phyloP scores from a whole-genome alignment of 2,113 vertebrate genomes.

The Osmerus mordax region DNA sequence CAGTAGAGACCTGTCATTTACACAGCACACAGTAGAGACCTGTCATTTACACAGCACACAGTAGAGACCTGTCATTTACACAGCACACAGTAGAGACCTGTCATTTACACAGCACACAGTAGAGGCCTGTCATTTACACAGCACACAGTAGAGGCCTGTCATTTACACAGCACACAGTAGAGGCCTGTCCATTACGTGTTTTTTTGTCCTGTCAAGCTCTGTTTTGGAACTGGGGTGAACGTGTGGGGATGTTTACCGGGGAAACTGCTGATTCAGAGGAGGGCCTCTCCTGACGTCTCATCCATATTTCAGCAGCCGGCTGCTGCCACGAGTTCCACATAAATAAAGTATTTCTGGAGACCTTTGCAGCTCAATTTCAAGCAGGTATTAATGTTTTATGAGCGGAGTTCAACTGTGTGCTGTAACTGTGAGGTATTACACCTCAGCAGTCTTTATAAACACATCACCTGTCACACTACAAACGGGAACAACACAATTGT shows the following conservation, averaged over 20 bases:
- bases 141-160: too few relatives aligned
- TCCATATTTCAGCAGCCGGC: slow-evolving; percentile 64
- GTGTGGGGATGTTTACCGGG: slow-evolving; percentile 19
- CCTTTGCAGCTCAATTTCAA: slow-evolving; percentile 54
- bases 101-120: too few relatives aligned
- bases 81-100: too few relatives aligned
- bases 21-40: too few relatives aligned
- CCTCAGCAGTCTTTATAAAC: slow-evolving; percentile 26
- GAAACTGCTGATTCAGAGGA: slow-evolving; percentile 52
- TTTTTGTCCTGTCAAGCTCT: slow-evolving; percentile 14
- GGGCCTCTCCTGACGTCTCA: slow-evolving; percentile 54
- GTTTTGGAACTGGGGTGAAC: slow-evolving; percentile 30
- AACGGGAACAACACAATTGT: too few relatives aligned
- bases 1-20: too few relatives aligned
- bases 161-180: too few relatives aligned
- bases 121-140: too few relatives aligned
- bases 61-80: too few relatives aligned
- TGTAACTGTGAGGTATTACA: slow-evolving; percentile 35
- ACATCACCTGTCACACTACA: slow-evolving; percentile 16
- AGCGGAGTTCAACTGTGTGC: slow-evolving; percentile 48
- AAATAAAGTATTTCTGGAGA: slow-evolving; percentile 62
- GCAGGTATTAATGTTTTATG: slow-evolving; percentile 65
- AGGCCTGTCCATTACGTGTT: background rate
- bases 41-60: too few relatives aligned
- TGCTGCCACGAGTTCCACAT: slow-evolving; percentile 54